phyloP scores from a whole-genome alignment of 2,888 invertebrate genomes.

The Psylliodes chrysocephalus region DNA sequence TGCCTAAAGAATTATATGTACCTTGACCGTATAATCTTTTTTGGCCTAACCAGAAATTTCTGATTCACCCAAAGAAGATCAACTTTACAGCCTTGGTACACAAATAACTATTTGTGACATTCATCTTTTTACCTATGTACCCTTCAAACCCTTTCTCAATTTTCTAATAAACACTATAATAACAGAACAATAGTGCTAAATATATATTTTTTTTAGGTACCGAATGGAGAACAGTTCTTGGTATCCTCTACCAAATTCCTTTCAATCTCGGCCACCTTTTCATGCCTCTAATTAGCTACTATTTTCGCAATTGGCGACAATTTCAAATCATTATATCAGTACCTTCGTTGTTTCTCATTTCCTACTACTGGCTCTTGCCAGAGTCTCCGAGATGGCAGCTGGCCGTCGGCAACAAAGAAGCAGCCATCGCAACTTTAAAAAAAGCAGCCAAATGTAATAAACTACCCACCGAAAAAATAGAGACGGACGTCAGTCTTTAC shows the following conservation, averaged over 20 bases:
- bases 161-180: no score
- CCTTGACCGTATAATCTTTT: no score
- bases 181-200: no score
- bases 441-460: slow-evolving; percentile 70
- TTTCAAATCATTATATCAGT: slow-evolving; percentile 69
- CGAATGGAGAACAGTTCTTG: slow-evolving; percentile 68
- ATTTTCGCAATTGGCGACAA: slow-evolving; percentile 68
- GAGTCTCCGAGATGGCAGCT: slow-evolving; percentile 85
- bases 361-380: slow-evolving; percentile 76
- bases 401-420: slow-evolving; percentile 72
- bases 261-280: slow-evolving; percentile 69
- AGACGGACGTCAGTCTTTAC: slow-evolving; percentile 52
- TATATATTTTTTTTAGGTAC: slow-evolving; percentile 58
- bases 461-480: slow-evolving; percentile 55
- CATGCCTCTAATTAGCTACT: slow-evolving; percentile 67
- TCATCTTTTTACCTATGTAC: no score
- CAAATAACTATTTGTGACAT: no score
- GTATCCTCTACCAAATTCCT: slow-evolving; percentile 70
- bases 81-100: no score
- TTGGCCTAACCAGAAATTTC: no score
- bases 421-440: slow-evolving; percentile 72
- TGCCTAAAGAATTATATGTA: no score
- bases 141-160: no score
- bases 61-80: no score
- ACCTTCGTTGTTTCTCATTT: slow-evolving; percentile 70